phyloP scores from a whole-genome alignment of 2,797 vertebrate genomes.

The Falco rusticolus region DNA sequence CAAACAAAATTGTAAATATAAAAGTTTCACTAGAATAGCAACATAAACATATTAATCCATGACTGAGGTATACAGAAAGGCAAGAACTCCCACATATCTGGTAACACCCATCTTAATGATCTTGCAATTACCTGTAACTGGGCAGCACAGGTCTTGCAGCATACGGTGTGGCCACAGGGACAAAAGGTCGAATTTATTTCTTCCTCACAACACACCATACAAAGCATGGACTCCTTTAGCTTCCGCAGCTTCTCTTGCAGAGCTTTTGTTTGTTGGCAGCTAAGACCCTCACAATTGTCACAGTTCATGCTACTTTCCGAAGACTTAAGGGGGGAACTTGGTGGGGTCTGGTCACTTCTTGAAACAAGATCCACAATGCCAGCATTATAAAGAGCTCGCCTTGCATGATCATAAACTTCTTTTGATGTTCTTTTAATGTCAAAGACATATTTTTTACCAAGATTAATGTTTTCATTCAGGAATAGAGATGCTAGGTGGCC shows the following conservation, averaged over 20 bases:
- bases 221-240: conserved; percentile 93
- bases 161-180: conserved; percentile 97
- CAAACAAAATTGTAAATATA: not conserved
- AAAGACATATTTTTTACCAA: conserved; percentile 98
- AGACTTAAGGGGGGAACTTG: conserved; percentile 79
- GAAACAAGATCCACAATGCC: conserved; percentile 90
- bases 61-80: not conserved
- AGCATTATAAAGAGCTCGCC: conserved; percentile 93
- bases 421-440: conserved; percentile 97
- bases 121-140: conserved; percentile 88
- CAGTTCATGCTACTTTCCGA: conserved; percentile 83
- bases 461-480: conserved; percentile 96
- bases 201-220: conserved; percentile 94
- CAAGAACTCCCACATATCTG: not conserved
- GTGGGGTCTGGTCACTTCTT: conserved; percentile 76
- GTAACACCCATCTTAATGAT: not conserved
- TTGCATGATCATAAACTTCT: conserved; percentile 95
- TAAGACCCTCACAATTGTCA: conserved; percentile 81
- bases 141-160: conserved; percentile 91
- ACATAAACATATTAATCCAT: not conserved
- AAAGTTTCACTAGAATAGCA: not conserved
- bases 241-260: conserved; percentile 92
- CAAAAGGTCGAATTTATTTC: conserved; percentile 97
- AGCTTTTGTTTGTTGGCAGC: conserved; percentile 89
- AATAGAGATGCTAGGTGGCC: conserved; percentile 96